Percentiles rank a stretch among this genome's conserved stretches.
Conservation (phyloP, 2,797 vertebrate genomes). For the Lacerta viridis region DNA sequence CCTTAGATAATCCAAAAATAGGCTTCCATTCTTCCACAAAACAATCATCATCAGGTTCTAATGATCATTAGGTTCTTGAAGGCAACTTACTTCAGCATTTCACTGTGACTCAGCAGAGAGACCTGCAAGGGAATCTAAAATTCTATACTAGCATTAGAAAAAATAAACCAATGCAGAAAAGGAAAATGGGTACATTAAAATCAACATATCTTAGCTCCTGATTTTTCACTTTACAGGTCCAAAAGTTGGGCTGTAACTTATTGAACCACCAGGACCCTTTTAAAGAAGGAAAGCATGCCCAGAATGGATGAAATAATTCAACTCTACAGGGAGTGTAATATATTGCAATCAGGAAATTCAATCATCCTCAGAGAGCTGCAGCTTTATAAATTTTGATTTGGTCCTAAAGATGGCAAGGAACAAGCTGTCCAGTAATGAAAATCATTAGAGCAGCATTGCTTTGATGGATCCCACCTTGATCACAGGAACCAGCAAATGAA, state of each 20-base stretch:
- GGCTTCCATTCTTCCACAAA: no score
- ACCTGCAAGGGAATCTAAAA: not conserved
- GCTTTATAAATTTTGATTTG: constrained; percentile 48
- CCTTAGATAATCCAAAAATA: no score
- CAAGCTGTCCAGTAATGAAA: constrained; percentile 54
- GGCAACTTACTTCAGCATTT: not conserved
- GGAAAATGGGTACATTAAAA: not conserved
- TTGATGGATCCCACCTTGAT: constrained; percentile 35
- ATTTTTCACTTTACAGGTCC: constrained; percentile 45
- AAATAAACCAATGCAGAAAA: constrained; percentile 1
- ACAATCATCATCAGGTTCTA: no score
- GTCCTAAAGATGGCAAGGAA: constrained; percentile 49
- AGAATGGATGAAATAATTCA: not conserved
- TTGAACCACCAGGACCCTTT: not conserved
- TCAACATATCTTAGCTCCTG: not conserved
- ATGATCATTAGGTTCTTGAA: not conserved
- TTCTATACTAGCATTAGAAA: not conserved
- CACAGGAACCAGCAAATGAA: not conserved
- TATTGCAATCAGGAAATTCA: constrained; percentile 45
- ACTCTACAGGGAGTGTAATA: not conserved
- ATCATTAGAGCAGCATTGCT: constrained; percentile 40
- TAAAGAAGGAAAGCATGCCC: not conserved
- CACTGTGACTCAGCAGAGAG: not conserved
- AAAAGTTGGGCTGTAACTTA: not conserved
- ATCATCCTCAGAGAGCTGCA: constrained; percentile 13